Conservation (phyloP, 2,113 vertebrate genomes). For the Rafetus swinhoei region DNA sequence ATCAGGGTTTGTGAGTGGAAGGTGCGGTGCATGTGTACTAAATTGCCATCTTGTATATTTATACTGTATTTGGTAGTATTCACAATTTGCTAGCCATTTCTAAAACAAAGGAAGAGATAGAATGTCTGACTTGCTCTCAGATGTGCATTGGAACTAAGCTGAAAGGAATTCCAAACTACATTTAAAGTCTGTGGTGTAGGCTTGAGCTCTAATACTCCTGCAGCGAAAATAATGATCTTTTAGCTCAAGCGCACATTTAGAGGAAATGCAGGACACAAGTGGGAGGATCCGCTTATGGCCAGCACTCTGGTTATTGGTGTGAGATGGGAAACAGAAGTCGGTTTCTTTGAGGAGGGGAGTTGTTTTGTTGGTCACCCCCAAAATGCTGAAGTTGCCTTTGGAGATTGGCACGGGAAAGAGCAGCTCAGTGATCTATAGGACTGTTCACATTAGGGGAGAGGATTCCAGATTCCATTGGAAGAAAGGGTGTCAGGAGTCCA, state of each 20-base stretch:
- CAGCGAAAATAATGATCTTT: fast-evolving
- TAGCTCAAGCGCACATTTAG: not conserved
- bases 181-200: not conserved
- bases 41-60: not conserved
- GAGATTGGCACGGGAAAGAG: not conserved
- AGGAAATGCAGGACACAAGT: not conserved
- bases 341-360: not conserved
- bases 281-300: not conserved
- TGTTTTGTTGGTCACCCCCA: not conserved
- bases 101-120: not conserved
- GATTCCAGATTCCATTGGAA: too few relatives aligned
- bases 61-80: fast-evolving
- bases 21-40: not conserved
- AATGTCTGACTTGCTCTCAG: not conserved
- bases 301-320: not conserved
- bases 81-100: not conserved
- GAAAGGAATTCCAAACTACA: not conserved
- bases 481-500: too few relatives aligned
- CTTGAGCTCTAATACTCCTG: not conserved
- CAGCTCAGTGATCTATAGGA: not conserved
- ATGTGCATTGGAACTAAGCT: not conserved
- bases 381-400: not conserved
- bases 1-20: not conserved
- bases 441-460: too few relatives aligned
- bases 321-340: not conserved